Conservation (phyloP, 2,113 vertebrate species). For the Brachypteracias leptosomus region DNA sequence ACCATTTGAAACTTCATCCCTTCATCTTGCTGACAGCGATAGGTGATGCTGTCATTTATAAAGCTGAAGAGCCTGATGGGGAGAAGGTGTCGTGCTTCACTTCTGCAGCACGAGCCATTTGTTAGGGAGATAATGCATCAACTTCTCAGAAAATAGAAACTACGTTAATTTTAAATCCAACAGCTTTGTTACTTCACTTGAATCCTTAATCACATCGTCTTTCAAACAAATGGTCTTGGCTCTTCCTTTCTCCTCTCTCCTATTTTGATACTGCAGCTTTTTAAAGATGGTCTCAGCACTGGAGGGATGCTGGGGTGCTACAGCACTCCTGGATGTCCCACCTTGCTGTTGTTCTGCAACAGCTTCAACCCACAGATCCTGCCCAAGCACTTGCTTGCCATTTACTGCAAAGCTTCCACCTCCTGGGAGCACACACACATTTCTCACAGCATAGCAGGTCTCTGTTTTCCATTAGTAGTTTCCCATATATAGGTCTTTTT, state of each 20-base stretch:
- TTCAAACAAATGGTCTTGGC: not conserved
- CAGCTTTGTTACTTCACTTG: not conserved
- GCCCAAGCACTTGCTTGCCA: not conserved
- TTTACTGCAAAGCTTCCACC: not conserved
- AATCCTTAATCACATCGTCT: not conserved
- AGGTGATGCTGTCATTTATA: not conserved
- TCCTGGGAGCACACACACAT: rapidly evolving
- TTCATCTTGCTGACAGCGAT: slow-evolving; percentile 24
- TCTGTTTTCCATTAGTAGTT: not conserved
- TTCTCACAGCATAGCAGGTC: not conserved
- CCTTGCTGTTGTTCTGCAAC: not conserved
- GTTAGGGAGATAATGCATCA: not conserved
- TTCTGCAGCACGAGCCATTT: not conserved
- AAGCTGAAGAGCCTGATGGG: not conserved
- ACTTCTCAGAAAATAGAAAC: not conserved
- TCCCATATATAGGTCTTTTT: not conserved
- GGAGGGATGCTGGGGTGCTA: not conserved
- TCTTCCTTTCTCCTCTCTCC: not conserved
- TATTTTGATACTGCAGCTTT: not conserved
- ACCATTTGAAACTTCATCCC: slow-evolving; percentile 7
- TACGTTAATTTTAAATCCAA: not conserved
- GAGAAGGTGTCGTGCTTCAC: not conserved
- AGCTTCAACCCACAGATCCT: not conserved
- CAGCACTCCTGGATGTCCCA: not conserved
- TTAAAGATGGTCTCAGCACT: not conserved